Percentiles rank a stretch among this genome's conserved stretches.
phyloP scores from a whole-genome alignment of 2,797 vertebrate genomes.

The Huso huso region DNA sequence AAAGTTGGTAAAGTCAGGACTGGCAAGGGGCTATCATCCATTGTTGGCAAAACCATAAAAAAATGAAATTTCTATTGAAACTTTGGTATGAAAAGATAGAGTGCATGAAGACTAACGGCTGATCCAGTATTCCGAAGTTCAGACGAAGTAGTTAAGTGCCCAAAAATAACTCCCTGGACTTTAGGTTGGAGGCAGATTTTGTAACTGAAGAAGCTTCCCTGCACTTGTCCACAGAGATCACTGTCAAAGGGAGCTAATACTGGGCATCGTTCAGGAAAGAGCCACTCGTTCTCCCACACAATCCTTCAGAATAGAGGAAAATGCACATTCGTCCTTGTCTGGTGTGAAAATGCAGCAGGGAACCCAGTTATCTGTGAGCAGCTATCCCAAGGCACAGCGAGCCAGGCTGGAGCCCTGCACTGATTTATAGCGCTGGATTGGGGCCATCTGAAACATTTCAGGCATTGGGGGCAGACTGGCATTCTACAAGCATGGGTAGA shows the following conservation, averaged over 20 bases:
- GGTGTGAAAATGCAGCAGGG: too few relatives aligned
- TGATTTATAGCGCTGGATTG: conserved; percentile 1
- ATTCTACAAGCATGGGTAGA: background rate
- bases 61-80: conserved; percentile 28
- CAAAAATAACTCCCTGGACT: conserved; percentile 43
- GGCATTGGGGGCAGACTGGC: background rate
- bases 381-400: background rate
- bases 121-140: conserved; percentile 36
- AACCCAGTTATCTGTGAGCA: background rate
- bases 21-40: conserved; percentile 54
- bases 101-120: conserved; percentile 25
- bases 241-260: conserved; percentile 56
- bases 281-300: background rate
- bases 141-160: conserved; percentile 30
- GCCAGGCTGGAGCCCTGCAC: background rate
- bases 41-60: conserved; percentile 24
- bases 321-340: too few relatives aligned
- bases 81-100: conserved; percentile 5
- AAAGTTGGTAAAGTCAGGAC: conserved; percentile 54
- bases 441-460: conserved; percentile 5
- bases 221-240: conserved; percentile 75
- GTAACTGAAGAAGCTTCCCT: conserved; percentile 67
- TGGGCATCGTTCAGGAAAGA: conserved; percentile 1
- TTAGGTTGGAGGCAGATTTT: conserved; percentile 36
- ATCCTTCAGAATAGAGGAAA: background rate